Percentiles rank a stretch among this genome's conserved stretches.
phyloP scores from a whole-genome alignment of 1,140 invertebrate genomes.

The Dolichoris vasculosae region DNA sequence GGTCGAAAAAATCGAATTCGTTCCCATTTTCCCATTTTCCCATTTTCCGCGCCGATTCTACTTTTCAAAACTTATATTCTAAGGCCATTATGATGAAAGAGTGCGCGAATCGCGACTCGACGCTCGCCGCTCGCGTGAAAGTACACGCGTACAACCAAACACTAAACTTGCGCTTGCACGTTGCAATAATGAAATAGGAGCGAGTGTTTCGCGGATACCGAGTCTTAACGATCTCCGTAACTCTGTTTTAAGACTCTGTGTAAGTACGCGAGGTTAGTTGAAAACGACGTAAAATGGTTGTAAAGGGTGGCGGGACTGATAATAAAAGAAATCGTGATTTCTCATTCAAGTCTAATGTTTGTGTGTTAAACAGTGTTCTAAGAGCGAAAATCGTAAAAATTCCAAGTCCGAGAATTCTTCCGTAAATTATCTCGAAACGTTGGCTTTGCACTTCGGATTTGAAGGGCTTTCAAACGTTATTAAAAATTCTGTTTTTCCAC shows the following conservation, averaged over 20 bases:
- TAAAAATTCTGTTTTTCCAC: no score
- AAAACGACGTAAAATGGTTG: not conserved
- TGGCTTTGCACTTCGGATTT: no score
- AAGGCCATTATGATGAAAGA: not conserved
- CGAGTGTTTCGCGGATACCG: not conserved
- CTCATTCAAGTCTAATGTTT: not conserved
- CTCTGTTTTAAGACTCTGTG: not conserved
- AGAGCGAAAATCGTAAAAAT: not conserved
- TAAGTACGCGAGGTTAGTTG: not conserved
- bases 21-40: not conserved
- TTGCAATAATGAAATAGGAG: not conserved
- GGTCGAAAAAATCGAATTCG: no score
- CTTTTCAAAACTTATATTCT: not conserved
- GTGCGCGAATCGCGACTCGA: not conserved
- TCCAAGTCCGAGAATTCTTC: no score
- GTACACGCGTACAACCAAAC: not conserved
- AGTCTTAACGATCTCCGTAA: not conserved
- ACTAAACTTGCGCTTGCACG: not conserved
- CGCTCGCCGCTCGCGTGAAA: not conserved
- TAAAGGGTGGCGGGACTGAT: not conserved
- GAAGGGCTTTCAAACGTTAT: no score
- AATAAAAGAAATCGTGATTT: slow-evolving; percentile 18
- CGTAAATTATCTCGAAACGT: no score
- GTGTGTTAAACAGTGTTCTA: not conserved
- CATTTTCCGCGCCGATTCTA: not conserved